phyloP scores from a whole-genome alignment of 2,113 vertebrate species.

The Globicephala melas region DNA sequence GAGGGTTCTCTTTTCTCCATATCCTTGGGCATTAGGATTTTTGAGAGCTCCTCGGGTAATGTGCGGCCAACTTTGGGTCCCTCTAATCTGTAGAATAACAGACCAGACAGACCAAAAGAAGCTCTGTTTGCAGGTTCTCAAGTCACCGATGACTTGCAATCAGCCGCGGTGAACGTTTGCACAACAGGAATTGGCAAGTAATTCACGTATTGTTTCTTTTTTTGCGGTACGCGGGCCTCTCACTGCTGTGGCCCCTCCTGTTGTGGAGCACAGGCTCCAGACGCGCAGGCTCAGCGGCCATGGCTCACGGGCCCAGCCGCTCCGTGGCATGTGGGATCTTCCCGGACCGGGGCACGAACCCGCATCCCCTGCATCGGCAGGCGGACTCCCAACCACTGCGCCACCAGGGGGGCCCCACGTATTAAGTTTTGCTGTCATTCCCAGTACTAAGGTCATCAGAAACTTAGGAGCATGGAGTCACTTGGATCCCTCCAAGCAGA shows the following conservation, averaged over 20 bases:
- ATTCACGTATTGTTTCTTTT: accelerated
- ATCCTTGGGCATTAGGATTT: too few species aligned
- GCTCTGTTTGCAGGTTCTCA: background rate
- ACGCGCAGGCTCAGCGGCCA: too few species aligned
- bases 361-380: too few species aligned
- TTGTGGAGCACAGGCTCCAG: too few species aligned
- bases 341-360: too few species aligned
- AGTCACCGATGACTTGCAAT: background rate
- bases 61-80: background rate
- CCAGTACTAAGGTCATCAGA: background rate
- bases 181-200: accelerated
- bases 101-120: background rate
- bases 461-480: too few species aligned
- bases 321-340: accelerated
- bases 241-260: too few species aligned
- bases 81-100: background rate
- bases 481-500: background rate
- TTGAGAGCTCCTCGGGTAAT: accelerated
- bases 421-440: background rate
- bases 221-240: too few species aligned
- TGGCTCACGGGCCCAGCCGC: too few species aligned
- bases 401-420: too few species aligned
- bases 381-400: too few species aligned
- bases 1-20: too few species aligned
- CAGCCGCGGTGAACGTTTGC: accelerated